Evolutionary conservation across 2,888 invertebrate genomes (phyloP).

Genomic region (Helleia helle): DNA sequence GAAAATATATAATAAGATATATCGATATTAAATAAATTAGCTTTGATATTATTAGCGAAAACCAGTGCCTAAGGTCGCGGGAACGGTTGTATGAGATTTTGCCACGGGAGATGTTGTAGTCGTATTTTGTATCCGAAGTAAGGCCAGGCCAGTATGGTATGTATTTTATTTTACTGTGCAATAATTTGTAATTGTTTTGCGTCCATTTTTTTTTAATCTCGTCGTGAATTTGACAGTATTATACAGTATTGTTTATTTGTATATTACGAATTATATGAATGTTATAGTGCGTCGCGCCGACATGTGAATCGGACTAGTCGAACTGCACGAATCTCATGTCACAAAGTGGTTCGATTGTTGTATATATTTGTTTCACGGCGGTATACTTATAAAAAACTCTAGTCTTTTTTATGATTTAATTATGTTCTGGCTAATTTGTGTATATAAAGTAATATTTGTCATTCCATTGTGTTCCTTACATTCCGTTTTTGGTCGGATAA

Average conservation of each 20-base stretch:
- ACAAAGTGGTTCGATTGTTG: conserved; percentile 40
- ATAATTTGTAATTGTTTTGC: conserved; percentile 67
- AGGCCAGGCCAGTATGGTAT: conserved; percentile 32
- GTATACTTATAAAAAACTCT: conserved; percentile 59
- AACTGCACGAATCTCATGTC: conserved; percentile 27
- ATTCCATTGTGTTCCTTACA: conserved; percentile 52
- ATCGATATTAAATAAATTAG: conserved; percentile 48
- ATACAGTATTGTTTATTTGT: conserved; percentile 41
- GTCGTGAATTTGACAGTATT: conserved; percentile 63
- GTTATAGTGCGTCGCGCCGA: conserved; percentile 18
- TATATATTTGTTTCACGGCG: conserved; percentile 43
- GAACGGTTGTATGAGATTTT: conserved; percentile 46
- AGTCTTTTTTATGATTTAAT: conserved; percentile 54
- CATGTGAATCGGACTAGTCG: conserved; percentile 2
- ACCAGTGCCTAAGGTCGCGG: conserved; percentile 62
- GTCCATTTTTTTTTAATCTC: conserved; percentile 54
- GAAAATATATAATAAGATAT: conserved; percentile 41
- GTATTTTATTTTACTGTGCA: conserved; percentile 49
- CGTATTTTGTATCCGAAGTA: conserved; percentile 17
- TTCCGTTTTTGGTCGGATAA: conserved; percentile 51
- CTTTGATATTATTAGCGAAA: conserved; percentile 66
- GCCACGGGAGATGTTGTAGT: conserved; percentile 27
- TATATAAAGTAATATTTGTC: conserved; percentile 42
- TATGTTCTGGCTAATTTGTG: conserved; percentile 41
- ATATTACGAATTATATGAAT: conserved; percentile 22